phyloP scores from a whole-genome alignment of 2,797 vertebrate species.

The Eidolon dupreanum region DNA sequence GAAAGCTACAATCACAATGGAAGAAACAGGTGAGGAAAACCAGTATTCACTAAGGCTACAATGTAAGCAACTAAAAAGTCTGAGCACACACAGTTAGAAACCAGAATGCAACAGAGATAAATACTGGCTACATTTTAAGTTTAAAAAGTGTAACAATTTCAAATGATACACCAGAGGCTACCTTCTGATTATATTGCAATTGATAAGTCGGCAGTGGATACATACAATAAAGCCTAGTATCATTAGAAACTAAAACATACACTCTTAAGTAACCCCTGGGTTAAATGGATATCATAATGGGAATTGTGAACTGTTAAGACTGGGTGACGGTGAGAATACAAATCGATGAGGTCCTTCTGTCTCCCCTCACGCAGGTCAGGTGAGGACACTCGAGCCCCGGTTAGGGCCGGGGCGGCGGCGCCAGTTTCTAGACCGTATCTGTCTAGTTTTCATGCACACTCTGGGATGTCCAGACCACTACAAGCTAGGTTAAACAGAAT shows the following conservation, averaged over 20 bases:
- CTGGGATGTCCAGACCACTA: not conserved
- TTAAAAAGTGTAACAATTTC: not conserved
- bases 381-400: fast-evolving
- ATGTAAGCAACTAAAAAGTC: not conserved
- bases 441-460: not conserved
- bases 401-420: not conserved
- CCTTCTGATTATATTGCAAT: too few relatives aligned
- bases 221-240: not conserved
- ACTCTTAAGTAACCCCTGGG: too few relatives aligned
- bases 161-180: not conserved
- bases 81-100: not conserved
- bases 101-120: not conserved
- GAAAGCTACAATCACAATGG: not conserved
- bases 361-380: not conserved
- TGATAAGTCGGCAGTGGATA: fast-evolving
- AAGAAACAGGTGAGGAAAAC: not conserved
- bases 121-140: not conserved
- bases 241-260: not conserved
- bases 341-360: fast-evolving
- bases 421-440: not conserved
- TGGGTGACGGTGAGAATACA: not conserved
- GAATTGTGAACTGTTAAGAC: not conserved
- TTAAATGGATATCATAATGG: not conserved
- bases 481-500: not conserved
- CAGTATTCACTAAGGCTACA: not conserved